Conservation (phyloP, 2,797 vertebrate species). For the Xerus rutilus region DNA sequence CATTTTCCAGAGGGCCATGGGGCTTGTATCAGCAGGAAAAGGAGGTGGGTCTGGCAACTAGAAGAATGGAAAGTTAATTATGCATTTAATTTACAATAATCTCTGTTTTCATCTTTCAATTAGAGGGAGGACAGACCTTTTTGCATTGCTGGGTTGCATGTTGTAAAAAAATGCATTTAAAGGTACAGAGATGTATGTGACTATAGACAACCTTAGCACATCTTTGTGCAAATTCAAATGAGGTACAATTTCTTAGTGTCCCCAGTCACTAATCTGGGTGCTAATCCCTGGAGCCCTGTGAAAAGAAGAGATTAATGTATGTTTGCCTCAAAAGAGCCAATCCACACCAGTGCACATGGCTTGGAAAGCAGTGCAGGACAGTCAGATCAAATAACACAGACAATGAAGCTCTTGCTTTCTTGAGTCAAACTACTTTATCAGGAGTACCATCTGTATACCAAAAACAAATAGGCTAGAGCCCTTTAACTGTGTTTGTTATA, state of each 20-base stretch:
- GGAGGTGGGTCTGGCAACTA: neutral
- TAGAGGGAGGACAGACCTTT: constrained; percentile 7
- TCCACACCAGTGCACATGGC: neutral
- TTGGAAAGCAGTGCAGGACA: no score
- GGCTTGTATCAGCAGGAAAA: constrained; percentile 38
- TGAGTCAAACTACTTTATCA: no score
- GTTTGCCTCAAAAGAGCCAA: neutral
- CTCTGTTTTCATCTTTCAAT: constrained; percentile 40
- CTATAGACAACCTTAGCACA: neutral
- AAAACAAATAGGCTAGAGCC: neutral
- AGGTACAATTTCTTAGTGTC: neutral
- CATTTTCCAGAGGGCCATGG: neutral
- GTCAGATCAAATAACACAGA: neutral
- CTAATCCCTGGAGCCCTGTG: neutral
- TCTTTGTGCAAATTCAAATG: neutral
- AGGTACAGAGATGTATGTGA: neutral
- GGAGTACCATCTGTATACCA: neutral
- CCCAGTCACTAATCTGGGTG: neutral
- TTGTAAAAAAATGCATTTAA: neutral
- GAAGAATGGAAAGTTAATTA: constrained; percentile 37
- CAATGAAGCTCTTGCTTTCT: neutral
- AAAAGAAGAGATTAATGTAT: neutral
- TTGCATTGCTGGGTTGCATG: neutral
- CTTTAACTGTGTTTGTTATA: neutral
- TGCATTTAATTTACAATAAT: constrained; percentile 3